Evolutionary conservation across 1,140 invertebrate genomes (phyloP).

Genomic region (Eupristina koningsbergeri): DNA sequence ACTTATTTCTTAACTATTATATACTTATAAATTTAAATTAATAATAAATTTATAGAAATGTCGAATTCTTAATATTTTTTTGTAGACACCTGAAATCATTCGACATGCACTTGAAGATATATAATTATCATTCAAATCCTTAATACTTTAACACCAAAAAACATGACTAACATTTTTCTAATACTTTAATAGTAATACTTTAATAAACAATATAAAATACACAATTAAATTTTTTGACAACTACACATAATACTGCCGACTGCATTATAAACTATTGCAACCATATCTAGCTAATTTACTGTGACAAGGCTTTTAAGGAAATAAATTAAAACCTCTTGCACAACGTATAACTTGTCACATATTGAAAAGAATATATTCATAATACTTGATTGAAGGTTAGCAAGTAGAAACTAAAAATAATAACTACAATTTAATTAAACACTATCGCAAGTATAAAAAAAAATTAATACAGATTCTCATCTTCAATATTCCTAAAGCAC

Average conservation of each 20-base stretch:
- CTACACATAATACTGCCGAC: not conserved
- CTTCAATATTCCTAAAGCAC: not conserved
- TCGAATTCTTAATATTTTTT: not conserved
- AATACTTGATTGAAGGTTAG: too few relatives aligned
- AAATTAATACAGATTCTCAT: too few relatives aligned
- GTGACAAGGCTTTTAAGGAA: not conserved
- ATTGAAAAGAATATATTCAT: too few relatives aligned
- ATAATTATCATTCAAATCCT: not conserved
- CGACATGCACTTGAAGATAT: too few relatives aligned
- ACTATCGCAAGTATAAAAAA: too few relatives aligned
- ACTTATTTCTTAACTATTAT: not conserved
- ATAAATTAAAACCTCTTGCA: not conserved
- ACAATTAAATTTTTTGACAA: not conserved
- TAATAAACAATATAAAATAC: not conserved
- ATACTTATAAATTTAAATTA: not conserved
- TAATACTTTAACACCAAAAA: not conserved
- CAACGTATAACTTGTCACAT: not conserved
- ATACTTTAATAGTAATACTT: not conserved
- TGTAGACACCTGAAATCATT: not conserved
- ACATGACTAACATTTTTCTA: not conserved
- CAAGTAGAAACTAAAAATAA: too few relatives aligned
- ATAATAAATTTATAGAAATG: not conserved
- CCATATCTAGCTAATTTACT: not conserved
- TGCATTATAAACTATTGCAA: too few relatives aligned
- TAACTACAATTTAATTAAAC: too few relatives aligned